These are phyloP conservation scores for Hedychridium roseum DNA, from an alignment of 2,888 invertebrate genomes.

Conservation along the genomic window DNA sequence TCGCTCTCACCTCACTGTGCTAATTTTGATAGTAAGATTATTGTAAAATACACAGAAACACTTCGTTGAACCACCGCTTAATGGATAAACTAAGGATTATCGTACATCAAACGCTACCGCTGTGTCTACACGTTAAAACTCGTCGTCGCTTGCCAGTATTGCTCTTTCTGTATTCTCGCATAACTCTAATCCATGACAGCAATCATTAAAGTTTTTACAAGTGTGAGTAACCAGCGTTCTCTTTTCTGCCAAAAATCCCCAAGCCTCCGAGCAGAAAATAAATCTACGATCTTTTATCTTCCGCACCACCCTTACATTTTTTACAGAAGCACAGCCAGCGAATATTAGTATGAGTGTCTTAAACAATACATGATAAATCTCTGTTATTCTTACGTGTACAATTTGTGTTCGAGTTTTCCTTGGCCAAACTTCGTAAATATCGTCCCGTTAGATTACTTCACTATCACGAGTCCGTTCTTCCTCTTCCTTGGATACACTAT, in stretches of 20 bases:
- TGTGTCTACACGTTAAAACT: constrained; percentile 57
- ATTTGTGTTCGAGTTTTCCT: no score
- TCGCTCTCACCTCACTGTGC: constrained; percentile 32
- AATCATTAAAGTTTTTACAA: constrained; percentile 59
- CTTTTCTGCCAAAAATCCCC: no score
- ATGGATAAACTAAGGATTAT: constrained; percentile 32
- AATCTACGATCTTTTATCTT: no score
- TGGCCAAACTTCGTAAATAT: no score
- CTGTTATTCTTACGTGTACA: no score
- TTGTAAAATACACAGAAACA: constrained; percentile 38
- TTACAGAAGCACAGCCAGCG: no score
- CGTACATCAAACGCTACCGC: constrained; percentile 54
- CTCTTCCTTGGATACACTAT: constrained; percentile 15
- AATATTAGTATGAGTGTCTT: no score
- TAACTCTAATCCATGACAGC: constrained; percentile 52
- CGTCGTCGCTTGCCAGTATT: constrained; percentile 60
- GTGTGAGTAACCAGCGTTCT: constrained; percentile 49
- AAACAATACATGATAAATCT: no score
- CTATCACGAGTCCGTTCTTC: background rate
- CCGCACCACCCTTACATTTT: no score
- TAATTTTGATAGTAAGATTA: constrained; percentile 35
- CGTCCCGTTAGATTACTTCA: no score
- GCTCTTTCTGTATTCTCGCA: constrained; percentile 58
- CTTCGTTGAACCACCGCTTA: constrained; percentile 26
- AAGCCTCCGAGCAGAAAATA: no score